A percentile compares a stretch with the other conserved stretches of the same genome.
Conservation (phyloP, 2,113 vertebrate species). For the Calypte anna region DNA sequence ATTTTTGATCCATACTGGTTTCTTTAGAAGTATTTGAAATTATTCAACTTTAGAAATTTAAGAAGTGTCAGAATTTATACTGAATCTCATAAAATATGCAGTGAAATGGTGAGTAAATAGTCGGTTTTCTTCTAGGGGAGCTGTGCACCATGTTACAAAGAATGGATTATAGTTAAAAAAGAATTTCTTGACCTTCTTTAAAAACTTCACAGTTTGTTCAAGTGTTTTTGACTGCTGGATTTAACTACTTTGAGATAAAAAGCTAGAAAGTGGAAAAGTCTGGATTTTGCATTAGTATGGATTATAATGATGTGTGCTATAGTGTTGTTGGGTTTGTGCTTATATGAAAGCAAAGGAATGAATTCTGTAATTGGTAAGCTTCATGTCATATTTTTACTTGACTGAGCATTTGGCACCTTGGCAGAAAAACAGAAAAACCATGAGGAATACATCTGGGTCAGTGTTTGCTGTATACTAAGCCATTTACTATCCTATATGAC, state of each 20-base stretch:
- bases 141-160: background rate
- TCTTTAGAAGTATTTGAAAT: background rate
- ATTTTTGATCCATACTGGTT: background rate
- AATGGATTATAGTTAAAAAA: background rate
- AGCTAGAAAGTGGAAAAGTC: background rate
- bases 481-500: background rate
- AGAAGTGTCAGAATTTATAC: background rate
- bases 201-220: background rate
- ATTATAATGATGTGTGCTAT: background rate
- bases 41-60: background rate
- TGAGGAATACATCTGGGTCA: background rate
- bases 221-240: background rate
- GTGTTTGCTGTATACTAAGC: background rate
- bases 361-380: background rate
- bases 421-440: rapidly evolving
- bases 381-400: background rate
- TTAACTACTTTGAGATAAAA: background rate
- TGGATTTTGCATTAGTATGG: background rate
- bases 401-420: background rate
- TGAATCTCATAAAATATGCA: background rate
- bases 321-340: background rate
- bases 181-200: background rate
- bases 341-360: background rate
- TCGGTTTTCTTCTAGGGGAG: background rate
- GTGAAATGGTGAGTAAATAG: background rate